Evolutionary conservation across 2,113 vertebrate species (phyloP), one percentile per base, ranked within the genome.

Genomic region (Bujurquina vittata): DNA sequence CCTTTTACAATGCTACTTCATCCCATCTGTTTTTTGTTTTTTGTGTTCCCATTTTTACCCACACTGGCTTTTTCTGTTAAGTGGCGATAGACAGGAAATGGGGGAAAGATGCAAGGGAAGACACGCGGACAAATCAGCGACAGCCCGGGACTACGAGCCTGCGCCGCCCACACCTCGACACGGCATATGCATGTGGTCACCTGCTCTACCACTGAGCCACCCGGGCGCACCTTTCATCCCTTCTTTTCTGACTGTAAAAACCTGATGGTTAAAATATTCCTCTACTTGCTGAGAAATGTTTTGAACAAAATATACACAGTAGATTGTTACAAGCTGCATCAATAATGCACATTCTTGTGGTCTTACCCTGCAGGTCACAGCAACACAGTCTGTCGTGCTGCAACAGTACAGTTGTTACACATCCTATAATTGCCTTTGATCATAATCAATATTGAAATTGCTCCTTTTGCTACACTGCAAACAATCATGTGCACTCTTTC

Each of bases 381-480:
- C 23, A 46, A 17, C 49, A 49, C 9, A 69, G 40, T 11, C 15
- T 49, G 63, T 49, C 43, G 49, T 29, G 43, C 43, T 29, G 18
- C 40, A 43, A 69, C 22, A 49, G 29, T 0, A 11, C 23, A 69
- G 20, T 29, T 69, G 23, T 69, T 26, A 49, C 22, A 18, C 40
- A 69, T 49, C 43, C 23, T 46, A 76, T 20, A 6, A 83, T 23
- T 15, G 15, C 40, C 43, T 3, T 59, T 46, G 58, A 58, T 77
- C 29, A 77, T 67, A 49, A 80, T 90, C 59, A 80, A 12, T 29
- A 15, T 3, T n/a, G 26, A 79, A 8, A 82, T 77, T n/a, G 17
- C 5, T 33, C 12, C 58, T 52, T 52, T 83, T 10, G 58, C 65
- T 62, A 78, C 57, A 76, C 62, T 78, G 12, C 40, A 81, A 74